A percentile compares a stretch with the other conserved stretches of the same genome.
Conservation (phyloP, 2,888 invertebrate species). For the Conchocele bisecta region DNA sequence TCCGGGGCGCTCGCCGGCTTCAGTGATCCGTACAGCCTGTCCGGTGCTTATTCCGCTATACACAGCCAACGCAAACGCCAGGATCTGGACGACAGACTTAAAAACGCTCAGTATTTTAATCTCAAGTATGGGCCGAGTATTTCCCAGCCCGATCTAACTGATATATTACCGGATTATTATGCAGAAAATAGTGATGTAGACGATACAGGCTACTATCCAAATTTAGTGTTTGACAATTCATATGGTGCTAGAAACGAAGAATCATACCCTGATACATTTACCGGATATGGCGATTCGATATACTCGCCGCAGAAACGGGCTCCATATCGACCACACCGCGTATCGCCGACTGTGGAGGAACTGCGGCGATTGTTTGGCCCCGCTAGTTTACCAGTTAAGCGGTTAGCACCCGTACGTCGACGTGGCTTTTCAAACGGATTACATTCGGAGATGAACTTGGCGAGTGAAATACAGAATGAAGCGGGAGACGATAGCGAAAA, state of each 20-base stretch:
- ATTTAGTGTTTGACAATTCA: too few species aligned
- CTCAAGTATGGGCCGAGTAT: constrained; percentile 21
- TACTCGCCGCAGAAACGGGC: constrained; percentile 40
- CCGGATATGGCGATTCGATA: constrained; percentile 7
- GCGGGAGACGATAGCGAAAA: neutral
- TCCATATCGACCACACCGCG: constrained; percentile 34
- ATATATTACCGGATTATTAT: neutral
- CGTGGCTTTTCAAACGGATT: neutral
- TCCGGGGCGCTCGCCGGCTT: constrained; percentile 35
- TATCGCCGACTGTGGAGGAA: constrained; percentile 43
- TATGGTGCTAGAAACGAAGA: too few species aligned
- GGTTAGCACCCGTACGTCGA: constrained; percentile 31
- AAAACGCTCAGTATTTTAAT: constrained; percentile 46
- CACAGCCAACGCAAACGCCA: constrained; percentile 24
- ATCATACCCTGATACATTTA: too few species aligned
- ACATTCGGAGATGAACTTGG: neutral
- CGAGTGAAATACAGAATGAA: neutral
- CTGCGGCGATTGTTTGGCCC: constrained; percentile 48
- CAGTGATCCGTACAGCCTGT: constrained; percentile 48
- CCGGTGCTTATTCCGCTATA: constrained; percentile 36
- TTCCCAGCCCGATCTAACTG: constrained; percentile 24
- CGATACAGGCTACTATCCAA: too few species aligned
- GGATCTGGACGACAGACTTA: constrained; percentile 25
- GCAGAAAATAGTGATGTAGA: neutral
- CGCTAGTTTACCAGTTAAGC: constrained; percentile 46